Percentiles rank a stretch among this genome's conserved stretches.
These are phyloP conservation scores for Dolichopus griseipennis DNA, from an alignment of 2,888 invertebrate genomes.

Conservation along the genomic window DNA sequence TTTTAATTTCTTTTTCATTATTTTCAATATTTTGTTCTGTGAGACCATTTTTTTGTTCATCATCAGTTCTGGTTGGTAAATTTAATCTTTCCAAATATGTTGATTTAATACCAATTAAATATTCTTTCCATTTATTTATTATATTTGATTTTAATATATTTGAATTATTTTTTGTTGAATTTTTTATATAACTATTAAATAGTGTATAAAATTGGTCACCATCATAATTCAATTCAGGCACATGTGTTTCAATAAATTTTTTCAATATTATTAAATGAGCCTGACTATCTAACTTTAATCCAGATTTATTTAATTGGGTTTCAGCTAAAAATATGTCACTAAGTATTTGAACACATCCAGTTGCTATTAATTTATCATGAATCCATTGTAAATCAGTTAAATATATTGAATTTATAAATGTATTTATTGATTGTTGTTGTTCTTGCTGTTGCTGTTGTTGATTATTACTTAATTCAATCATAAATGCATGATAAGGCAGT, in stretches of 20 bases:
- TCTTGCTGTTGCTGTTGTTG: constrained; percentile 31
- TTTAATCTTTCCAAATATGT: constrained; percentile 44
- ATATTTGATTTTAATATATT: constrained; percentile 33
- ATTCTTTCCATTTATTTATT: constrained; percentile 36
- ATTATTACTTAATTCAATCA: constrained; percentile 30
- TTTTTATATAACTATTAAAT: constrained; percentile 47
- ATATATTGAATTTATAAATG: constrained; percentile 58
- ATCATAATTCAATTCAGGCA: constrained; percentile 67
- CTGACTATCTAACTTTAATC: constrained; percentile 41
- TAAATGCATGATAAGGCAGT: constrained; percentile 68
- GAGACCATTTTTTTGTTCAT: constrained; percentile 28
- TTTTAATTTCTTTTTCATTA: constrained; percentile 33
- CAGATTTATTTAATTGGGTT: constrained; percentile 26
- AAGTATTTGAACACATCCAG: constrained; percentile 64
- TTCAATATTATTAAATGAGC: constrained; percentile 41
- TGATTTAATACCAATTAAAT: constrained; percentile 37
- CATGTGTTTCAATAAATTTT: constrained; percentile 61
- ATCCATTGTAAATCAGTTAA: constrained; percentile 72
- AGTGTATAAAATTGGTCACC: constrained; percentile 75
- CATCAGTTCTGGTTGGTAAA: constrained; percentile 49
- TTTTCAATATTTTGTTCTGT: constrained; percentile 31
- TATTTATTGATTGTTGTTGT: constrained; percentile 48
- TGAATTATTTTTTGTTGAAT: constrained; percentile 31
- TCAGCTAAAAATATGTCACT: constrained; percentile 60
- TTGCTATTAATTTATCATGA: constrained; percentile 68